A percentile compares a stretch with the other conserved stretches of the same genome.
phyloP scores from a whole-genome alignment of 2,797 vertebrate genomes.

The Nannoperca australis region DNA sequence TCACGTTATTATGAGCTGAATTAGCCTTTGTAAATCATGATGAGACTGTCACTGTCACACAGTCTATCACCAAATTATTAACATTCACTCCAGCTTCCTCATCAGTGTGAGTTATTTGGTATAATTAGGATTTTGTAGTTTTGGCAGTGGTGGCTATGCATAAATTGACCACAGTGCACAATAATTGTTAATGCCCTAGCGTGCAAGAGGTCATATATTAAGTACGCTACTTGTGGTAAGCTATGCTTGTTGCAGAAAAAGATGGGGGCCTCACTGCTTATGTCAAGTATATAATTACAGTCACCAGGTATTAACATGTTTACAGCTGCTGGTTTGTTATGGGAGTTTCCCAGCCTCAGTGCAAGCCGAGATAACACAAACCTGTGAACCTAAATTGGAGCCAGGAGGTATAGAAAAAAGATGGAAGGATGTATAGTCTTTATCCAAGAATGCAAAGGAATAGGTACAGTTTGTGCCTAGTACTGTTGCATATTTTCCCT shows the following conservation, averaged over 20 bases:
- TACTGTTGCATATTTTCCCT: neutral
- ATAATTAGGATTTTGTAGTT: slow-evolving; percentile 68
- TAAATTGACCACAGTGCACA: slow-evolving; percentile 57
- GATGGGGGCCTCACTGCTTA: slow-evolving; percentile 16
- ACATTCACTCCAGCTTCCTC: slow-evolving; percentile 58
- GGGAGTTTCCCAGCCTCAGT: neutral
- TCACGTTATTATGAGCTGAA: slow-evolving; percentile 37
- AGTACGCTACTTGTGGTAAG: slow-evolving; percentile 30
- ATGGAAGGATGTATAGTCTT: neutral
- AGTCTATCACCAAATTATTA: slow-evolving; percentile 49
- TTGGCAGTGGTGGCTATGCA: slow-evolving; percentile 63
- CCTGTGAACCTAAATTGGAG: slow-evolving; percentile 12
- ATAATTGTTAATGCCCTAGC: slow-evolving; percentile 57
- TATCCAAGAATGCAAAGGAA: slow-evolving; percentile 10
- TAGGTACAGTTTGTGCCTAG: slow-evolving; percentile 6
- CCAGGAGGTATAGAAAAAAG: neutral
- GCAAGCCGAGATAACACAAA: slow-evolving; percentile 28
- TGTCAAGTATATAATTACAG: slow-evolving; percentile 50
- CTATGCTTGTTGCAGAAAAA: slow-evolving; percentile 25
- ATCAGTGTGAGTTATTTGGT: slow-evolving; percentile 59
- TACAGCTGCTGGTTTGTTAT: slow-evolving; percentile 33
- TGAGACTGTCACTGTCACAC: slow-evolving; percentile 27
- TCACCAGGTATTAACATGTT: slow-evolving; percentile 33
- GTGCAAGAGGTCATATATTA: slow-evolving; percentile 55
- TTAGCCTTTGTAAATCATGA: slow-evolving; percentile 43